Percentiles rank a stretch among this genome's conserved stretches.
Conservation (phyloP, 2,113 vertebrate genomes). For the human region DNA sequence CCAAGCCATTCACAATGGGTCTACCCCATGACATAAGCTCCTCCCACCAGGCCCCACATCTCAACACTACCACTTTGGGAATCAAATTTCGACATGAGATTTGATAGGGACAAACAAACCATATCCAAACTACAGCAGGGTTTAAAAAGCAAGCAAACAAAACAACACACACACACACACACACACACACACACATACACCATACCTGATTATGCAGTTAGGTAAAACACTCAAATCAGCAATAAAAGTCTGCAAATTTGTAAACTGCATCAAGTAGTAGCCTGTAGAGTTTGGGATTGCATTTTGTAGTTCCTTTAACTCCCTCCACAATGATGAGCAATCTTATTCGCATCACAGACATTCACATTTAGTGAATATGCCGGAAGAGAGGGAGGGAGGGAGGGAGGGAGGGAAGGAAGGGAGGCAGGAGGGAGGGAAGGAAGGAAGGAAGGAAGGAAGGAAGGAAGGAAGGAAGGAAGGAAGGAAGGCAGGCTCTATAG, state of each 20-base stretch:
- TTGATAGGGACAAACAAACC: not conserved
- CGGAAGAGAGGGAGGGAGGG: not conserved
- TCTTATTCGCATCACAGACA: not conserved
- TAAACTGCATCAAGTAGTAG: slow-evolving; percentile 6
- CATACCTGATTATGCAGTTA: not conserved
- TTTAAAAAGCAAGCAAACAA: slow-evolving; percentile 50
- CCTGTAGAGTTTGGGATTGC: not conserved
- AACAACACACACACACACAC: not conserved
- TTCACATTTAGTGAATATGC: not conserved
- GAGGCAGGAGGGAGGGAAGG: rapidly evolving
- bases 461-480: too few species aligned
- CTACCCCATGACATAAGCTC: not conserved
- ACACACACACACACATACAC: not conserved
- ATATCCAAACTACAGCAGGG: not conserved
- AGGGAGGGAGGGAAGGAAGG: not conserved
- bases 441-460: rapidly evolving
- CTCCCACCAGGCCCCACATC: not conserved
- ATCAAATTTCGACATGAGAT: not conserved
- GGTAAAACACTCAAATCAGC: not conserved
- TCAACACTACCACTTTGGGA: not conserved
- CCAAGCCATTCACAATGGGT: not conserved
- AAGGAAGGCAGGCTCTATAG: not conserved
- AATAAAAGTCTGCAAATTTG: not conserved
- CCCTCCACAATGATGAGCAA: not conserved
- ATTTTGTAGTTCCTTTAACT: not conserved